phyloP scores from a whole-genome alignment of 2,113 vertebrate genomes.

The Dicentrarchus labrax region DNA sequence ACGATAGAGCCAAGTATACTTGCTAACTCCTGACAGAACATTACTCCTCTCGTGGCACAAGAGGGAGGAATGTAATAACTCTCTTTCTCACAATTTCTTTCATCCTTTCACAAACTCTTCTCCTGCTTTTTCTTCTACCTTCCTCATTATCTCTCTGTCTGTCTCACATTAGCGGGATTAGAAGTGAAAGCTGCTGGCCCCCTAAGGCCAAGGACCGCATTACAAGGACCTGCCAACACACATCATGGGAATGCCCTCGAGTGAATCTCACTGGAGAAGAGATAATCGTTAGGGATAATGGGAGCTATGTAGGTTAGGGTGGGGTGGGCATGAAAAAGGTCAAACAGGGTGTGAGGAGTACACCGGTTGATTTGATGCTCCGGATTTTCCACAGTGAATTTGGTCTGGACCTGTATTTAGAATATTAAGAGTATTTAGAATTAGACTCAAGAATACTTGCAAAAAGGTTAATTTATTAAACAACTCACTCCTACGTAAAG shows the following conservation, averaged over 20 bases:
- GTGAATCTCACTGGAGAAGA: slow-evolving; percentile 22
- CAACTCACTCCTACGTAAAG: too few relatives aligned
- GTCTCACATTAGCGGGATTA: slow-evolving; percentile 35
- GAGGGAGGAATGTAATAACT: slow-evolving; percentile 62
- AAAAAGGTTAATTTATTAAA: too few relatives aligned
- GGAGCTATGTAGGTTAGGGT: slow-evolving; percentile 29
- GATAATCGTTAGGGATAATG: slow-evolving; percentile 41
- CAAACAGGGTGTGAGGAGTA: slow-evolving; percentile 10
- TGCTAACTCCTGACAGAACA: slow-evolving; percentile 15
- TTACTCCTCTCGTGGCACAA: slow-evolving; percentile 43
- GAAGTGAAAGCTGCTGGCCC: slow-evolving; percentile 20
- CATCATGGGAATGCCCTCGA: slow-evolving; percentile 48
- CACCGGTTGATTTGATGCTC: not conserved
- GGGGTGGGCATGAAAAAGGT: slow-evolving; percentile 23
- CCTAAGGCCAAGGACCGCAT: slow-evolving; percentile 31
- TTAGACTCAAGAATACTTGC: too few relatives aligned
- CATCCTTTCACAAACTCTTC: slow-evolving; percentile 2
- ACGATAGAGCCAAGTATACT: not conserved
- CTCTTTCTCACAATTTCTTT: not conserved
- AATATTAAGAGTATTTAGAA: too few relatives aligned
- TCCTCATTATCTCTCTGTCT: slow-evolving; percentile 12
- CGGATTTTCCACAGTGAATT: not conserved
- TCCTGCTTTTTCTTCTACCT: not conserved
- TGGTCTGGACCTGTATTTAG: not conserved
- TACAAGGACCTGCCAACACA: slow-evolving; percentile 35